A percentile compares a stretch with the other conserved stretches of the same genome.
Evolutionary conservation across 1,140 invertebrate genomes (phyloP).

Genomic region (Drosophila pseudoananassae): DNA sequence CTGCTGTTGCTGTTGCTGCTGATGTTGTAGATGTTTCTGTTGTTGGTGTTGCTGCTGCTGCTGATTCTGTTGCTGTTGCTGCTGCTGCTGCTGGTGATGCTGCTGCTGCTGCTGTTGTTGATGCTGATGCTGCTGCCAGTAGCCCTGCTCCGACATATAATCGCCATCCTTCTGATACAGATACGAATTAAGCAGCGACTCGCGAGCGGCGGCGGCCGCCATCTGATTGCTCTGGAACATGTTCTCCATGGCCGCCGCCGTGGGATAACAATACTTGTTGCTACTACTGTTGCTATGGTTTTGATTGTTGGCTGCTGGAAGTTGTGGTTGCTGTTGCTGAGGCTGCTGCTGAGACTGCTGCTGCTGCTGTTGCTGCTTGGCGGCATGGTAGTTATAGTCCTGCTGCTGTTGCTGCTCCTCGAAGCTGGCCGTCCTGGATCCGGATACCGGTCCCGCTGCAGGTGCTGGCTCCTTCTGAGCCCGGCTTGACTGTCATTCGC

Average conservation of each 20-base stretch:
- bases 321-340: conserved; percentile 48
- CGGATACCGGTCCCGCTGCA: conserved; percentile 30
- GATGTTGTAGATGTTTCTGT: conserved; percentile 46
- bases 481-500: conserved; percentile 85
- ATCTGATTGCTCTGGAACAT: conserved; percentile 74
- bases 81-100: conserved; percentile 31
- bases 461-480: conserved; percentile 83
- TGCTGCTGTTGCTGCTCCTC: conserved; percentile 51
- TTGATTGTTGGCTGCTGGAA: conserved; percentile 66
- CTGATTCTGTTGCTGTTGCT: conserved; percentile 27
- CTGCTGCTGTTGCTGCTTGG: conserved; percentile 29
- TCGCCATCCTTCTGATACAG: conserved; percentile 64
- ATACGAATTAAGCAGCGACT: conserved; percentile 64
- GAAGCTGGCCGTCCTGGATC: conserved; percentile 47
- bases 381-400: conserved; percentile 18
- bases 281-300: conserved; percentile 59
- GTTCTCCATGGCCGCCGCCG: conserved; percentile 68
- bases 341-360: conserved; percentile 44
- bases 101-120: conserved; percentile 56
- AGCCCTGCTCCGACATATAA: conserved; percentile 64
- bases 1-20: conserved; percentile 46
- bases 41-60: conserved; percentile 45
- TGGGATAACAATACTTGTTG: conserved; percentile 68
- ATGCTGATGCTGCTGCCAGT: conserved; percentile 68
- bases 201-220: conserved; percentile 53